These are phyloP conservation scores for Argynnis bischoffii DNA, from an alignment of 2,888 invertebrate genomes.

Conservation along the genomic window DNA sequence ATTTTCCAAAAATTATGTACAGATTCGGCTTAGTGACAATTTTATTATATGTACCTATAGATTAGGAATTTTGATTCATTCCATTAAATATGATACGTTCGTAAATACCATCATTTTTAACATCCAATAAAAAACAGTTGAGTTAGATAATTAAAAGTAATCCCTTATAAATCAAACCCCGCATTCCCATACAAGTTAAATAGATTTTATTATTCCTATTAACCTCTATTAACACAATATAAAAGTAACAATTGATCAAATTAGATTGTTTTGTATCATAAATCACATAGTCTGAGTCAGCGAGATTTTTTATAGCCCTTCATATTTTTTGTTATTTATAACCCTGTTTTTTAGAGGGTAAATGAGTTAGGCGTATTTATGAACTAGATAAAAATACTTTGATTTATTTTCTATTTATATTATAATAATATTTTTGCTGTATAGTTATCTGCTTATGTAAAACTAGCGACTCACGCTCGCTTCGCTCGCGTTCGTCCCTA, in stretches of 20 bases:
- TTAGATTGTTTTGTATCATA: slow-evolving; percentile 57
- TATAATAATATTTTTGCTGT: too few species aligned
- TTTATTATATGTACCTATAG: too few species aligned
- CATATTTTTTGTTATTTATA: slow-evolving; percentile 26
- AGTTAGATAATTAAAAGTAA: slow-evolving; percentile 1
- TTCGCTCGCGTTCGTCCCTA: too few species aligned
- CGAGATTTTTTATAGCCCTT: slow-evolving; percentile 42
- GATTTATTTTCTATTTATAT: too few species aligned
- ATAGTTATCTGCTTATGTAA: too few species aligned
- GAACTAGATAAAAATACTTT: neutral
- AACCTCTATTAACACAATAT: slow-evolving; percentile 57
- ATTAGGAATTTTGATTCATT: too few species aligned
- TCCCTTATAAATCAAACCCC: slow-evolving; percentile 38
- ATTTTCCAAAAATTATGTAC: too few species aligned
- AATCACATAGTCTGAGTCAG: slow-evolving; percentile 45
- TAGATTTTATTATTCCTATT: slow-evolving; percentile 62
- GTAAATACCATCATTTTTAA: neutral
- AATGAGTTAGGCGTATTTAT: neutral
- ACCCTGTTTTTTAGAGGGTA: neutral
- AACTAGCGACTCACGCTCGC: too few species aligned
- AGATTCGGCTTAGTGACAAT: too few species aligned
- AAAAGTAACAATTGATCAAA: slow-evolving; percentile 60
- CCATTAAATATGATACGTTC: too few species aligned
- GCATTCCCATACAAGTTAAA: slow-evolving; percentile 55
- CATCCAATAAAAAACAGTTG: neutral